Conservation (phyloP, 1,140 invertebrate species). For the Sipha flava region DNA sequence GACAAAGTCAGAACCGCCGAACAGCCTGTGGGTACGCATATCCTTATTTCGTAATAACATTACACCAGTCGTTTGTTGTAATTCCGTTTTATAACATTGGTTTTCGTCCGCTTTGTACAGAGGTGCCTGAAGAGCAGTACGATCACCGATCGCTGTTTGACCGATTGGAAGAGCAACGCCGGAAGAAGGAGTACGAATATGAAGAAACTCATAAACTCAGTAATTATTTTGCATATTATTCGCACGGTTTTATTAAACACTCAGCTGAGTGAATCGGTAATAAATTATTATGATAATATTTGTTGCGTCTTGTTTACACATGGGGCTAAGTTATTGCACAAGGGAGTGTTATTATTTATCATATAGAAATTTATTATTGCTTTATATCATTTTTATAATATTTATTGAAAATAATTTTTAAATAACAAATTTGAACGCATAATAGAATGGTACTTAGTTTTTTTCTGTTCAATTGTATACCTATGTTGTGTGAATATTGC, state of each 20-base stretch:
- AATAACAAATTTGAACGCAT: too few species aligned
- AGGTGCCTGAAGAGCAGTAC: conserved; percentile 69
- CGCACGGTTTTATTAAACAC: too few species aligned
- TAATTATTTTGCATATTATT: conserved; percentile 47
- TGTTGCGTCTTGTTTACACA: too few species aligned
- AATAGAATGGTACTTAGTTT: too few species aligned
- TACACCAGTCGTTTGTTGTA: not conserved
- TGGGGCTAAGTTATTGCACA: too few species aligned
- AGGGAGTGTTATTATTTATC: too few species aligned
- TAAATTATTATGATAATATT: too few species aligned
- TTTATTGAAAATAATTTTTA: too few species aligned
- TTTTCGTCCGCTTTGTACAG: conserved; percentile 46
- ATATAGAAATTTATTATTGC: too few species aligned
- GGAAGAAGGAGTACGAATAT: conserved; percentile 82
- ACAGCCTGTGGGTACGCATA: conserved; percentile 82
- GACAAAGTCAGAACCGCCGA: conserved; percentile 80
- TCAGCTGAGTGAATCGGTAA: too few species aligned
- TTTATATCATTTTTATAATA: too few species aligned
- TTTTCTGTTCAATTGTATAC: conserved; percentile 1
- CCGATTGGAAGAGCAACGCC: conserved; percentile 81
- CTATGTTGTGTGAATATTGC: conserved; percentile 35
- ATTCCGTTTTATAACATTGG: not conserved
- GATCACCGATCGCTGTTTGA: conserved; percentile 80
- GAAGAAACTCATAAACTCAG: conserved; percentile 90
- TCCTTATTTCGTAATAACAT: too few species aligned